Evolutionary conservation across 2,888 invertebrate species (phyloP), one percentile per base, ranked within the genome.

Genomic region (Leptinotarsa haldemani): DNA sequence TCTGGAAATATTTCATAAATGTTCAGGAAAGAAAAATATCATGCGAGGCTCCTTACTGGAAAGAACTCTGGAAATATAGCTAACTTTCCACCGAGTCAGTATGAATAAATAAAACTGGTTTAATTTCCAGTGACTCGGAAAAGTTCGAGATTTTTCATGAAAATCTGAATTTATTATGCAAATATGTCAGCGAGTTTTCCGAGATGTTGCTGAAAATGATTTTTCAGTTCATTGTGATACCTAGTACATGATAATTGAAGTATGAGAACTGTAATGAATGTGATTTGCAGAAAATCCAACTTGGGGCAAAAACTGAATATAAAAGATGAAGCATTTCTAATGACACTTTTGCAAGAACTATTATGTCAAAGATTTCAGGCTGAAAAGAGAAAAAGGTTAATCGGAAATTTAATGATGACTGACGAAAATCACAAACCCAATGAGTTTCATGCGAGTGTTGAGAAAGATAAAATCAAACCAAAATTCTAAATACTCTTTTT

Each of bases 21-120:
- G 56, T 22, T 56, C 56, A 4, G 4, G 22, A 56, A 56, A 56
- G 56, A 56, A 56, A 56, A 56, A 25, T 56, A 56, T 20, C 56
- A 56, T 22, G 22, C 22, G 15, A 56, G n/a, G 15, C 25, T 56
- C 3, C 56, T 52, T 18, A 0, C 18, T 9, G 52, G 12, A 4
- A 12, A 52, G 52, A 52, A 52, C 18, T 52, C 40, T 16, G n/a
- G 18, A 18, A 7, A 40, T 61, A 1, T 18, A 67, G 53, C 25
- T 5, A 53, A 67, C 67, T 53, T 52, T 30, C 4, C 25, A 53
- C 52, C 67, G 25, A 52, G 67, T 53, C 52, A 13, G 50, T 67
- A 53, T 52, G 67, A 67, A 67, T 67, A 67, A 53, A 53, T 53
- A 25, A 53, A 67, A 67, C 22, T 67, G 67, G 15, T 52, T 67